Evolutionary conservation across 2,113 vertebrate genomes (phyloP).

Genomic region (Eupsittula cactorum): DNA sequence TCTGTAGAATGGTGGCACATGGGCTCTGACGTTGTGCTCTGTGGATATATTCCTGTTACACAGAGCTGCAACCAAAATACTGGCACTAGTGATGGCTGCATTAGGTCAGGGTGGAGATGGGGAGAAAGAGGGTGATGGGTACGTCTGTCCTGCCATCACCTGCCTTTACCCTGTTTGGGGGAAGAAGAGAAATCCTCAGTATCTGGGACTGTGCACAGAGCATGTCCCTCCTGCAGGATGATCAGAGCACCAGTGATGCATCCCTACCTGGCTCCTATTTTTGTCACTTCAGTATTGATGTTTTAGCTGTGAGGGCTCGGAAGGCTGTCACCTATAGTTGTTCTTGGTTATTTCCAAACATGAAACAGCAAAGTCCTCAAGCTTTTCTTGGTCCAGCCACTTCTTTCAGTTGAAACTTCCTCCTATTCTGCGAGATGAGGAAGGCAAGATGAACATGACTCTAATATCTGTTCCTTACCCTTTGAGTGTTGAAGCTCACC

Average conservation of each 20-base stretch:
- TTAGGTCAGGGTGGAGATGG: not conserved
- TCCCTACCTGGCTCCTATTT: not conserved
- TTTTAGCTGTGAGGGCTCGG: not conserved
- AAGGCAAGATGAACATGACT: not conserved
- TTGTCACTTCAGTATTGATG: not conserved
- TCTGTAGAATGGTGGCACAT: not conserved
- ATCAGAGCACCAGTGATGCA: not conserved
- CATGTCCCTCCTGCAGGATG: not conserved
- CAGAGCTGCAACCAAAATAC: not conserved
- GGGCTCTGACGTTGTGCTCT: not conserved
- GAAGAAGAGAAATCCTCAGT: not conserved
- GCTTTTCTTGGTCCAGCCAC: not conserved
- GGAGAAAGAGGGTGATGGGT: not conserved
- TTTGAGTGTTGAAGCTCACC: not conserved
- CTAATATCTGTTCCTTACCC: not conserved
- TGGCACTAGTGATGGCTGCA: accelerated
- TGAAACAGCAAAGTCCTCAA: not conserved
- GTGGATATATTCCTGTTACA: accelerated
- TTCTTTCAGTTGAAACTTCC: not conserved
- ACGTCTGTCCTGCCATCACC: not conserved
- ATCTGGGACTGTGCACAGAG: not conserved
- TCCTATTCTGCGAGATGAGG: not conserved
- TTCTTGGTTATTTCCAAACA: not conserved
- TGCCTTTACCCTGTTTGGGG: accelerated
- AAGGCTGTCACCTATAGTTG: not conserved